Percentiles rank a stretch among this genome's conserved stretches.
phyloP scores from a whole-genome alignment of 2,113 vertebrate genomes.

The Chunga burmeisteri region DNA sequence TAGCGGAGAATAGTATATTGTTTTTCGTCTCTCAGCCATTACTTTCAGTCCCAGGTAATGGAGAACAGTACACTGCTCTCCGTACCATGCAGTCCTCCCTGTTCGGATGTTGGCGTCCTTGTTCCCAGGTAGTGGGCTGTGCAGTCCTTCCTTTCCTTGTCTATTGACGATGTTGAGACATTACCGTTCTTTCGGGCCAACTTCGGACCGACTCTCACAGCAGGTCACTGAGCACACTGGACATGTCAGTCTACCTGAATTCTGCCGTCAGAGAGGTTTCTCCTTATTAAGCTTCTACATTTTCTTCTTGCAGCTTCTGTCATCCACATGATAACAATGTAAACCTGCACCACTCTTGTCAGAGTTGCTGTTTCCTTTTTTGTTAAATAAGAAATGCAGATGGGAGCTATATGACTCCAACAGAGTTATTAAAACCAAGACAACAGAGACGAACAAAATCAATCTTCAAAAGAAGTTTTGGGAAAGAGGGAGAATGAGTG shows the following conservation, averaged over 20 bases:
- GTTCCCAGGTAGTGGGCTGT: no score
- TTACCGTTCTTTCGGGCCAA: no score
- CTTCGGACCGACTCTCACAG: no score
- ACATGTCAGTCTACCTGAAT: neutral
- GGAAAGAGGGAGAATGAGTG: neutral
- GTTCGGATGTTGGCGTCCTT: no score
- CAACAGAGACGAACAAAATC: neutral
- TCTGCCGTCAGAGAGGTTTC: neutral
- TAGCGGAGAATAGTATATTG: no score
- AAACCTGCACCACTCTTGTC: neutral
- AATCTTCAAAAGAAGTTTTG: neutral
- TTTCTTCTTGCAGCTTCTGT: neutral
- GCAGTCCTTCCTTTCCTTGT: no score
- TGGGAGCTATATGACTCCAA: neutral
- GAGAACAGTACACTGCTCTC: no score
- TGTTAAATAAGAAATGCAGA: neutral
- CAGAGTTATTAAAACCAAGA: neutral
- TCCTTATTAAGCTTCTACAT: neutral
- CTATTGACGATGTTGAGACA: no score
- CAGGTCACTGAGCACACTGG: neutral
- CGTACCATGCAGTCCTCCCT: no score
- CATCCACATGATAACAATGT: neutral
- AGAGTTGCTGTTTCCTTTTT: neutral
- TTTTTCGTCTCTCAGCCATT: no score
- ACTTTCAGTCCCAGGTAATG: no score